Conservation (phyloP, 2,113 vertebrate genomes). For the Lathamus discolor region DNA sequence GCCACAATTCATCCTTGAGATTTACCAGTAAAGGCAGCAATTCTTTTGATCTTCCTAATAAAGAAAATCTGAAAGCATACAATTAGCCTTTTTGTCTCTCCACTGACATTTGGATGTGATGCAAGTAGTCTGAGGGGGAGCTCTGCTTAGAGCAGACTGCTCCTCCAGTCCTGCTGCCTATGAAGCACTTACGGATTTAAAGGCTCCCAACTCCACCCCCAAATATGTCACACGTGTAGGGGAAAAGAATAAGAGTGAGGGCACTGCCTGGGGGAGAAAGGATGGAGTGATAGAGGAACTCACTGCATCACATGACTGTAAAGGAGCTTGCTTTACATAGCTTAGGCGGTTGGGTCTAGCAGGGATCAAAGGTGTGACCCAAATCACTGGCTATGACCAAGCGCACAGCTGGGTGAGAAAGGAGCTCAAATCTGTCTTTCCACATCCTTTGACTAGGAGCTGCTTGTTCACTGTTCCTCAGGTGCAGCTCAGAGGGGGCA, state of each 20-base stretch:
- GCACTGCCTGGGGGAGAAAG: background rate
- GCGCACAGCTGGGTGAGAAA: background rate
- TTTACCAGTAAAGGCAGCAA: conserved; percentile 69
- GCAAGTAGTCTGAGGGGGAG: background rate
- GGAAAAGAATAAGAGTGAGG: background rate
- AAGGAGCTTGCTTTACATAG: background rate
- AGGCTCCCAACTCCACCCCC: background rate
- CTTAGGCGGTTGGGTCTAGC: background rate
- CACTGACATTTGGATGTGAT: conserved; percentile 25
- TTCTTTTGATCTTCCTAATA: conserved; percentile 69
- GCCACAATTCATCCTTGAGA: conserved; percentile 70
- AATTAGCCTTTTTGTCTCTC: conserved; percentile 37
- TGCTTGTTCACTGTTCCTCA: background rate
- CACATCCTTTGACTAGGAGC: background rate
- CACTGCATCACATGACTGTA: background rate
- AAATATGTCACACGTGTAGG: background rate
- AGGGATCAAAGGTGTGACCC: background rate
- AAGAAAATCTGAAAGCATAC: conserved; percentile 62
- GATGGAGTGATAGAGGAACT: background rate
- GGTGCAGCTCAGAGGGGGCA: rapidly evolving
- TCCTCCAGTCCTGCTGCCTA: background rate
- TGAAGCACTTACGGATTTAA: background rate
- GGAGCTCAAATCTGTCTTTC: background rate
- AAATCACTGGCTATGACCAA: background rate
- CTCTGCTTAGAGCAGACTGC: background rate